Evolutionary conservation across 2,113 vertebrate genomes (phyloP), one percentile per base, ranked within the genome.

Genomic region (Myiagra hebetior): DNA sequence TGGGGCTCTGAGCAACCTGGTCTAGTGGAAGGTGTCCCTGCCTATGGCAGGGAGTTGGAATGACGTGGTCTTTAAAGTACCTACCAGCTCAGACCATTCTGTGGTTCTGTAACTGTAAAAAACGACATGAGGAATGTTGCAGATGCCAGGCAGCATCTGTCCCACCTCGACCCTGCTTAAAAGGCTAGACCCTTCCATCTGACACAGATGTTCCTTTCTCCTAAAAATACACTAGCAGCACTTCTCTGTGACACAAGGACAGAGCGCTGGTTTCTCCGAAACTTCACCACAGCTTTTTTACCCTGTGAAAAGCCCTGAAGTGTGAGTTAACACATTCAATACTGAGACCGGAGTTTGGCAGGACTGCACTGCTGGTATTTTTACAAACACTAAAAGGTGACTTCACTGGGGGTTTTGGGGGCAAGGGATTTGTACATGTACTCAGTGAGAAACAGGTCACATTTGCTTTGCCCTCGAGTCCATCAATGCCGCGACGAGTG

Each of bases 401-500:
- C 39, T 69, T 67, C 39, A 33, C 5, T 4, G 62, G 46, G 11
- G 59, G 82, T 1, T 8, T 20, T 20, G 11, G 1, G 13, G 17
- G 14, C 37, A 19, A 6, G 42, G 15, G 8, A 2, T 47, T 69
- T 92, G 62, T 60, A 95, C 50, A 60, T 5, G 27, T 63, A 73
- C 18, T 86, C 18, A 7, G 72, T 59, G 55, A 87, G 41, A 90
- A 87, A 95, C 13, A 37, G 80, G 35, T 22, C 11, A 13, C 12
- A 8, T 78, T 69, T 56, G 57, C 62, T 87, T 76, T 30, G 67
- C 86, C 42, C 23, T 14, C 24, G 3, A 85, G 63, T 90, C 80
- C 93, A 11, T 72, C 23, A 44, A 41, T 98, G 97, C 47, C 96
- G 94, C 0, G 97, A 50, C 4, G 89, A 97, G 57, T 97, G 98